Evolutionary conservation across 2,797 vertebrate genomes (phyloP), one percentile per base, ranked within the genome.

Genomic region (Cirrhinus mrigala): DNA sequence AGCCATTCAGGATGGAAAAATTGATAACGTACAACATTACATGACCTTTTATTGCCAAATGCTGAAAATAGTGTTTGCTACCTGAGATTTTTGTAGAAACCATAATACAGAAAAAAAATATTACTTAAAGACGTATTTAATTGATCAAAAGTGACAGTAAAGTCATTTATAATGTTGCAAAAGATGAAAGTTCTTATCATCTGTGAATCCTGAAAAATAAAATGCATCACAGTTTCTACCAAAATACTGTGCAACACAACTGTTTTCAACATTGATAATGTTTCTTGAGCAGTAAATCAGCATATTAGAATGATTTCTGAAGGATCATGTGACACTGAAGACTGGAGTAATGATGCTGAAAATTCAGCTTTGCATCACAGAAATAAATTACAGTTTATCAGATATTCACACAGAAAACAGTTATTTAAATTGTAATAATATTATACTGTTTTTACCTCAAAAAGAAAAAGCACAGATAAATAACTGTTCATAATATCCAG

Each of bases 401-500:
- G 15, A 29, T 16, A 64, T 29, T 64, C 24, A 3, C 14, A 29
- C 8, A 64, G 60, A 64, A 64, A 29, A 29, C 24, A 29, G 6
- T 6, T 33, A 7, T 64, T 64, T 64, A 6, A 14, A 29, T 16
- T 16, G 27, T 33, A 66, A 62, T 62, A 62, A 64, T 29, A 2
- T 62, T 62, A 6, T 12, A 6, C 12, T 27, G n/a, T 27, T 64
- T 64, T 29, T 16, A 64, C 6, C 33, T 54, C 50, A 22, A 11
- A 54, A 22, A 20, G 11, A 11, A 29, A 58, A n/a, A 15, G 22
- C 8, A 2, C 12, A 60, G 54, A 62, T 74, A 52, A 64, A 74
- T 83, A 60, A 52, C 20, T 50, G 20, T 18, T 82, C 24, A 74
- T 70, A 76, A 37, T 24, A 60, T 20, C 44, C 75, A 24, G 16